Evolutionary conservation across 2,888 invertebrate genomes (phyloP).

Genomic region (Trissolcus japonicus): DNA sequence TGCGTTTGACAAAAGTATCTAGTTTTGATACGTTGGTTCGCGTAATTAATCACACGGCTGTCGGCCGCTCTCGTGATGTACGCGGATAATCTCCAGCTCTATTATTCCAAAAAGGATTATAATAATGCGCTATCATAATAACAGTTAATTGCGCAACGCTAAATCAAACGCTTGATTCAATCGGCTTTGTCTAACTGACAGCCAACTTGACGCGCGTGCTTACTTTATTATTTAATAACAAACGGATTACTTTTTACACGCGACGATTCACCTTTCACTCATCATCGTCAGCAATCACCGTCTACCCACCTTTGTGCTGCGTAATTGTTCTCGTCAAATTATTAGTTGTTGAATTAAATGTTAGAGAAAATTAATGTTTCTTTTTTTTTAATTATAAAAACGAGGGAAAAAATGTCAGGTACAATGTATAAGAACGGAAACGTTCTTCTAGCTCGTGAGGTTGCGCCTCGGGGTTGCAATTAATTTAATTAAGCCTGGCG

Average conservation of each 20-base stretch:
- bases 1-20: slow-evolving; percentile 25
- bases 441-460: slow-evolving; percentile 10
- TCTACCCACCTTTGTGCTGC: no score
- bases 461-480: slow-evolving; percentile 46
- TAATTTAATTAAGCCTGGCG: slow-evolving; percentile 50
- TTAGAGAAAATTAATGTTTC: neutral
- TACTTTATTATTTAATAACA: slow-evolving; percentile 39
- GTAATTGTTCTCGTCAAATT: neutral
- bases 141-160: slow-evolving; percentile 35
- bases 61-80: slow-evolving; percentile 36
- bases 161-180: slow-evolving; percentile 33
- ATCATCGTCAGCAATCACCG: slow-evolving; percentile 12
- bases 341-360: neutral
- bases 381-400: neutral
- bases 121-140: slow-evolving; percentile 46
- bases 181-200: slow-evolving; percentile 35
- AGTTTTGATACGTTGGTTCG: slow-evolving; percentile 33
- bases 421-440: neutral
- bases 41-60: slow-evolving; percentile 41
- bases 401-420: neutral
- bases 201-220: slow-evolving; percentile 29
- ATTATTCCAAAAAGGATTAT: slow-evolving; percentile 45
- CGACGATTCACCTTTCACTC: slow-evolving; percentile 24
- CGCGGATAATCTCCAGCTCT: slow-evolving; percentile 39
- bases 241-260: slow-evolving; percentile 27